phyloP scores from a whole-genome alignment of 2,113 vertebrate genomes.

The Ameiurus melas region DNA sequence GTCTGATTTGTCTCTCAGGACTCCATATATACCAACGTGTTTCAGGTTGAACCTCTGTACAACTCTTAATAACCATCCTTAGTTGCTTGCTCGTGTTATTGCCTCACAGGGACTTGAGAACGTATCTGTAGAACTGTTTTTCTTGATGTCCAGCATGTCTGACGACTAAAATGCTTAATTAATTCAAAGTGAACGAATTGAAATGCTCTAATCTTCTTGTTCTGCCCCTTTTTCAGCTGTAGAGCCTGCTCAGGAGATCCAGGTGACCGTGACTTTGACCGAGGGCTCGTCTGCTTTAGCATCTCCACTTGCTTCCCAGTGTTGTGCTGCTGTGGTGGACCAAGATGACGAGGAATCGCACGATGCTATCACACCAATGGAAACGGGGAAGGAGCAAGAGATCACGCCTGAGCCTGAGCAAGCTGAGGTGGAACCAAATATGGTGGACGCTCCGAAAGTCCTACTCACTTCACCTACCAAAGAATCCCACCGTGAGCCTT shows the following conservation, averaged over 20 bases:
- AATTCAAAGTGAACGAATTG: neutral
- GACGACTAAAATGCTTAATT: neutral
- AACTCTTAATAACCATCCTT: neutral
- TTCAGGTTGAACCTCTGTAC: neutral
- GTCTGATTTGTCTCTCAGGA: neutral
- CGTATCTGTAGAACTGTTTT: neutral
- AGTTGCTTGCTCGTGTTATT: neutral
- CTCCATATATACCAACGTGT: neutral
- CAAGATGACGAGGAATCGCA: constrained; percentile 49
- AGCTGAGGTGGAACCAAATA: constrained; percentile 21
- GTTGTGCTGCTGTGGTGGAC: constrained; percentile 48
- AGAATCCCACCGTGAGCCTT: constrained; percentile 50
- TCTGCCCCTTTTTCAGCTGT: constrained; percentile 21
- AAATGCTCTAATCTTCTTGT: neutral
- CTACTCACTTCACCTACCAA: constrained; percentile 45
- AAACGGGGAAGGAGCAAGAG: constrained; percentile 39
- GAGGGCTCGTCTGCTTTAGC: constrained; percentile 46
- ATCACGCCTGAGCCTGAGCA: neutral
- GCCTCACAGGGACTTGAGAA: neutral
- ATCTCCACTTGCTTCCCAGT: constrained; percentile 58
- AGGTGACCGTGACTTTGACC: constrained; percentile 56
- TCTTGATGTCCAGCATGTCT: neutral
- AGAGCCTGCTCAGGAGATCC: constrained; percentile 56
- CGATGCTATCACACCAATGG: constrained; percentile 55
- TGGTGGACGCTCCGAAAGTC: constrained; percentile 33